Evolutionary conservation across 1,140 invertebrate genomes (phyloP).

Genomic region (Pseudoatta argentina): DNA sequence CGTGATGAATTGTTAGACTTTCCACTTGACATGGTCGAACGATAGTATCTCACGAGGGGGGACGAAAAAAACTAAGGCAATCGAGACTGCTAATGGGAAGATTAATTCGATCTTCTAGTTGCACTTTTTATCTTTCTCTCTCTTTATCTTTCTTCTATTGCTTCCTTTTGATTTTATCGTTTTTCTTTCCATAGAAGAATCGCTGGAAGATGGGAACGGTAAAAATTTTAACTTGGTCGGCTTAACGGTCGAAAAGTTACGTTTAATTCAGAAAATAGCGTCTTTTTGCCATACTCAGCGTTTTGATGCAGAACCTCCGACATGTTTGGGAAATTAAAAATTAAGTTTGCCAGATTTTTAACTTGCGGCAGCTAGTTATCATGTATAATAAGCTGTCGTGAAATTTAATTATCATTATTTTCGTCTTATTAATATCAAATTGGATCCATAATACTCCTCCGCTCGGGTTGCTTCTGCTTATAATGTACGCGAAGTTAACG

Average conservation of each 20-base stretch:
- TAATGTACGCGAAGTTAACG: slow-evolving; percentile 51
- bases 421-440: slow-evolving; percentile 52
- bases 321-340: background rate
- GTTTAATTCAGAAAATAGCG: background rate
- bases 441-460: slow-evolving; percentile 44
- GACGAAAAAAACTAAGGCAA: slow-evolving; percentile 54
- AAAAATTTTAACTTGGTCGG: slow-evolving; percentile 40
- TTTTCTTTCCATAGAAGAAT: slow-evolving; percentile 32
- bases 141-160: background rate
- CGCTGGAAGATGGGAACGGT: background rate
- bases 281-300: background rate
- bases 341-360: slow-evolving; percentile 33
- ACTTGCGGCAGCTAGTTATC: slow-evolving; percentile 4
- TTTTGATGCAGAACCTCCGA: background rate
- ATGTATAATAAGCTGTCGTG: slow-evolving; percentile 3
- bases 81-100: slow-evolving; percentile 78
- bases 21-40: slow-evolving; percentile 61
- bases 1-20: slow-evolving; percentile 72
- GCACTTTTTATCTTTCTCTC: background rate
- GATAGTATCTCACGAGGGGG: slow-evolving; percentile 46
- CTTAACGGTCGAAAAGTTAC: slow-evolving; percentile 40
- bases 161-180: slow-evolving; percentile 14
- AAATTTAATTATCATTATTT: slow-evolving; percentile 54
- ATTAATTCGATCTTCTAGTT: slow-evolving; percentile 76
- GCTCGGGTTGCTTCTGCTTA: slow-evolving; percentile 45